Percentiles rank a stretch among this genome's conserved stretches.
phyloP scores from a whole-genome alignment of 2,888 invertebrate genomes.

The Orthosia gracilis region DNA sequence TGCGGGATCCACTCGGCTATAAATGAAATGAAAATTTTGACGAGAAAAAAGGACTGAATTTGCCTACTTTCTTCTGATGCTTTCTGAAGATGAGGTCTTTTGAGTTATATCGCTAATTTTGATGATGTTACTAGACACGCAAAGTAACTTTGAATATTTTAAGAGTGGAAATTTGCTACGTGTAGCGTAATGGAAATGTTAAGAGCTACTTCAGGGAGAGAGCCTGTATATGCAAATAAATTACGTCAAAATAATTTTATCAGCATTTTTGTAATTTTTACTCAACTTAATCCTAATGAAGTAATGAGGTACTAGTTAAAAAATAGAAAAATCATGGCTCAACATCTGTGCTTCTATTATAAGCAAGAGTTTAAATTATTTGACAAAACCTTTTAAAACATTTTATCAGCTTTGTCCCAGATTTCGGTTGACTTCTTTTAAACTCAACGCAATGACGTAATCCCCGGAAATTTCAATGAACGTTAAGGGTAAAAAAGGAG shows the following conservation, averaged over 20 bases:
- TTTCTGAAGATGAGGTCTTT: conserved; percentile 70
- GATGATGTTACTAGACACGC: conserved; percentile 49
- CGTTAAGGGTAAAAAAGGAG: conserved; percentile 44
- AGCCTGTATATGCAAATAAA: conserved; percentile 27
- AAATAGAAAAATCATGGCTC: not conserved
- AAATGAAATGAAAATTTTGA: conserved; percentile 88
- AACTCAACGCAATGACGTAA: conserved; percentile 49
- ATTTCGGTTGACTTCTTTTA: conserved; percentile 55
- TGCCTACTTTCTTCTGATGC: conserved; percentile 65
- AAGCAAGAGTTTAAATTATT: not conserved
- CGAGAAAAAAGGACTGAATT: conserved; percentile 77
- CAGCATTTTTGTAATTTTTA: conserved; percentile 20
- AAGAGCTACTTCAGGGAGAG: conserved; percentile 21
- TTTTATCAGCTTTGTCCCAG: conserved; percentile 44
- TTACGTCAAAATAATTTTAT: conserved; percentile 10
- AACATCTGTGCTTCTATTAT: not conserved
- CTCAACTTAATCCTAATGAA: conserved; percentile 27
- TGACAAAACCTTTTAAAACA: conserved; percentile 21
- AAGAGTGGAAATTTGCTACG: conserved; percentile 27
- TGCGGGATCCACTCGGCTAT: conserved; percentile 84
- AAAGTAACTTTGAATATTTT: conserved; percentile 52
- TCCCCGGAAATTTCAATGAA: conserved; percentile 60
- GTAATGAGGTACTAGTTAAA: conserved; percentile 20
- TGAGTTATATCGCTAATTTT: conserved; percentile 71
- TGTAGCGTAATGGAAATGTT: conserved; percentile 36